Base-by-base conservation (phyloP, 2,797 vertebrate genomes). In the Fundulus diaphanus region DNA sequence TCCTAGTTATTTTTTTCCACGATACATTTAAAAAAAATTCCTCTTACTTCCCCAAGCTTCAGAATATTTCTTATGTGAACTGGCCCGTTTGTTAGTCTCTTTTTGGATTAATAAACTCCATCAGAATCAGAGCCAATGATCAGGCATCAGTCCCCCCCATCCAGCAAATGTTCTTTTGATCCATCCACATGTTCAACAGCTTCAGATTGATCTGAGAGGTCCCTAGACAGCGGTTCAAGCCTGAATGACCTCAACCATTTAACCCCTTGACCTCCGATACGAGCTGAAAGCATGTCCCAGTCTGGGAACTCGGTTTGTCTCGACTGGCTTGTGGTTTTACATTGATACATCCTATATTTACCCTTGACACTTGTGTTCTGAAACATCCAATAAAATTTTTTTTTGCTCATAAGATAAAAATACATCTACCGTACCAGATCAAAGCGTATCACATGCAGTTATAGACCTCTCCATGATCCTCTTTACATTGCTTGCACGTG, bases 211-310 rank as follows among this genome's bases (percentile, higher is more conserved):
- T 92, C 84, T 82, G 80, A 90, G 82, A 68, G 78, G 80, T 90
- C 89, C 88, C 84, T 74, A 46, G 81, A 82, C 87, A 70, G 70
- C 82, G 82, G 83, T 83, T 87, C 77, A 83, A 85, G 85, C 82
- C 86, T 69, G 85, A 93, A 82, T 95, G 95, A 94, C 95, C 95
- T 94, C 90, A 92, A 90, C 89, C 94, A 95, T 95, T 96, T 96
- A 96, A 96, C 96, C 96, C 33, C 89, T 88, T 95, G 94, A 95
- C 95, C 95, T 92, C 83, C 92, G 89, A 88, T 90, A 85, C 87
- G 78, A 72, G 80, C 76, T 88, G 90, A 90, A 94, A 90, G 92
- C 94, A 93, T 91, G 88, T 90, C 92, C 93, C 93, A 92, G 92
- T 93, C 40, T 91, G 88, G 92, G 90, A 92, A 94, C 94, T 92